Conservation (phyloP, 2,113 vertebrate species). For the Macaca mulatta region DNA sequence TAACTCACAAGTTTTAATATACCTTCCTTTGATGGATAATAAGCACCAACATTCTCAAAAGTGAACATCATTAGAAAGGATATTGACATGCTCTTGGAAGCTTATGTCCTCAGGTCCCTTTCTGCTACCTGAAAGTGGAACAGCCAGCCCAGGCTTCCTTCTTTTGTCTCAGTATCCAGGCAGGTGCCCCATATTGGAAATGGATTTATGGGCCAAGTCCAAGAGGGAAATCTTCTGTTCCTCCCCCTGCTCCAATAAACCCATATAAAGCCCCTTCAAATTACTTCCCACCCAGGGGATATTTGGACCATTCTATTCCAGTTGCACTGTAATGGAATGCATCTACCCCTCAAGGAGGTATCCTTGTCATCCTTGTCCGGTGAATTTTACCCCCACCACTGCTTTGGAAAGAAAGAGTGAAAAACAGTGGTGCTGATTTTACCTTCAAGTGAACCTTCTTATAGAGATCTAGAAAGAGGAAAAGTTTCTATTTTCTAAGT, state of each 20-base stretch:
- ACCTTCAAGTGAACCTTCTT: not conserved
- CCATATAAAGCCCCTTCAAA: not conserved
- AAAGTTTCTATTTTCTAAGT: not conserved
- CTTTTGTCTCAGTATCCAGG: not conserved
- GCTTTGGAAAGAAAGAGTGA: not conserved
- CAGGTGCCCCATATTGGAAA: not conserved
- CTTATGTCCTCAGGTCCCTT: not conserved
- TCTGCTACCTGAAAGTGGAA: not conserved
- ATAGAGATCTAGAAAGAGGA: not conserved
- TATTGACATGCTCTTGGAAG: not conserved
- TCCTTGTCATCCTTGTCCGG: not conserved
- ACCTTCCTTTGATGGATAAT: not conserved
- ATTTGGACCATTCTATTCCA: too few relatives aligned
- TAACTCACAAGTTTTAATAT: not conserved
- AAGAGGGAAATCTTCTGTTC: not conserved
- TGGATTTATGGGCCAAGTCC: not conserved
- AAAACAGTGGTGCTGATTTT: not conserved
- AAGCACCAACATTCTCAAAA: not conserved
- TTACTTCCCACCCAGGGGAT: not conserved
- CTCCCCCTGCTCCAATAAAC: not conserved
- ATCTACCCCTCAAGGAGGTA: not conserved
- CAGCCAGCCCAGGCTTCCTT: not conserved
- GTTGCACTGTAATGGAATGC: not conserved
- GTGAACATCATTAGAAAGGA: not conserved
- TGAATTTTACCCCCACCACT: not conserved